Evolutionary conservation across 2,888 invertebrate species (phyloP).

Genomic region (Hypena proboscidalis): DNA sequence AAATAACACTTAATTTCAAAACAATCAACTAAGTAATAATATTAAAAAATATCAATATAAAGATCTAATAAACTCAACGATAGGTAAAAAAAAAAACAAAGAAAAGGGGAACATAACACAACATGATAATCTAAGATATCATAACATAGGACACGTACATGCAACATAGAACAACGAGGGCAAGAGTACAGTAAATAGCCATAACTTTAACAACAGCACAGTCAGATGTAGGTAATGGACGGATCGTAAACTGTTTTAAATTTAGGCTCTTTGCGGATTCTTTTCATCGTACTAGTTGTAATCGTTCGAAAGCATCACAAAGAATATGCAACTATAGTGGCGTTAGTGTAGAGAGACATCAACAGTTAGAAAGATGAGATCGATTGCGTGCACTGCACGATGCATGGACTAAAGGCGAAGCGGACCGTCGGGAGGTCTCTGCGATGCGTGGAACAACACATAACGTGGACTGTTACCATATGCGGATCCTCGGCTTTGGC

Average conservation of each 20-base stretch:
- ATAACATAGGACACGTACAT: slow-evolving; percentile 53
- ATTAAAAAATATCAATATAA: neutral
- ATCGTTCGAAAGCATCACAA: slow-evolving; percentile 31
- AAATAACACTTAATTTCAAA: slow-evolving; percentile 12
- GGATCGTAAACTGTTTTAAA: slow-evolving; percentile 22
- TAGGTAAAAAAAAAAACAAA: slow-evolving; percentile 5
- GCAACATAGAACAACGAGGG: slow-evolving; percentile 62
- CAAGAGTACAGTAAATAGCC: slow-evolving; percentile 32
- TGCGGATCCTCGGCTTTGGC: slow-evolving; percentile 95
- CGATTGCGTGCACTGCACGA: slow-evolving; percentile 79
- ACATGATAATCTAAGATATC: slow-evolving; percentile 24
- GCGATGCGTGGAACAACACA: slow-evolving; percentile 69
- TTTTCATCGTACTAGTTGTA: slow-evolving; percentile 14
- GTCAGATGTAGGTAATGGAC: slow-evolving; percentile 14
- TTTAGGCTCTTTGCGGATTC: slow-evolving; percentile 26
- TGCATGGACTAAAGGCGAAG: slow-evolving; percentile 71
- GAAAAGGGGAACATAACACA: slow-evolving; percentile 10
- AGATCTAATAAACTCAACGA: neutral
- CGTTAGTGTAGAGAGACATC: slow-evolving; percentile 41
- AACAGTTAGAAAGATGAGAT: slow-evolving; percentile 57
- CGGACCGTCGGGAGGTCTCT: slow-evolving; percentile 75
- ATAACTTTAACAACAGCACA: slow-evolving; percentile 35
- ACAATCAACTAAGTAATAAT: slow-evolving; percentile 17
- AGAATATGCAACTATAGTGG: slow-evolving; percentile 43
- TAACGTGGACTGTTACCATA: slow-evolving; percentile 89